Evolutionary conservation across 2,113 vertebrate genomes (phyloP).

Genomic region (Echinops telfairi): DNA sequence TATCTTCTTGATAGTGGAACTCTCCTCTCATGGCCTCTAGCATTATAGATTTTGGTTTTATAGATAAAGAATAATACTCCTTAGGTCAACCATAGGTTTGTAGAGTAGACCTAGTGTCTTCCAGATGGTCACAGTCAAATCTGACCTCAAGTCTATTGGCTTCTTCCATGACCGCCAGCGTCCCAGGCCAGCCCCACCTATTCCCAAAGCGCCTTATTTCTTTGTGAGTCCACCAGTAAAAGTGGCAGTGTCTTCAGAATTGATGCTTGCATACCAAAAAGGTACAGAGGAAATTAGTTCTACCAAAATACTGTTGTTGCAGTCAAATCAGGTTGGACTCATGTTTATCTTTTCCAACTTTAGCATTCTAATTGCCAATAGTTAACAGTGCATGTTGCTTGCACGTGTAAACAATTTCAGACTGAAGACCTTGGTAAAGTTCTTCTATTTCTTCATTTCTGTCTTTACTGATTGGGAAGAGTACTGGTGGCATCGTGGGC

Average conservation of each 20-base stretch:
- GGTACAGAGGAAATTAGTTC: fast-evolving
- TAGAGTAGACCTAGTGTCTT: too few relatives aligned
- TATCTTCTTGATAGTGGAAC: background rate
- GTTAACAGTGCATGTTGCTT: too few relatives aligned
- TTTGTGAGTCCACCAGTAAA: background rate
- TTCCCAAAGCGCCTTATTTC: background rate
- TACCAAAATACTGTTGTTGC: background rate
- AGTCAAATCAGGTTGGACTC: background rate
- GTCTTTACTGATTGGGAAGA: background rate
- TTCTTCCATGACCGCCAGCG: background rate
- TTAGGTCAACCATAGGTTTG: too few relatives aligned
- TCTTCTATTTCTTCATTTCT: background rate
- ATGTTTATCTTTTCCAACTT: background rate
- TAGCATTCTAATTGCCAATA: too few relatives aligned
- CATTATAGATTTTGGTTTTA: background rate
- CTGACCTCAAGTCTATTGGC: fast-evolving
- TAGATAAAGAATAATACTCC: background rate
- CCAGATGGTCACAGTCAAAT: background rate
- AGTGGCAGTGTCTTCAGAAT: too few relatives aligned
- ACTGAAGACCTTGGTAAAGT: background rate
- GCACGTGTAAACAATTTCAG: background rate
- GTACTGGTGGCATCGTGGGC: too few relatives aligned
- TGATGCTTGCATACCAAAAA: fast-evolving
- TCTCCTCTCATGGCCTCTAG: background rate
- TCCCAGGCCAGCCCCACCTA: background rate